A percentile compares a stretch with the other conserved stretches of the same genome.
Conservation (phyloP, 1,140 invertebrate species). For the Pseudoatta argentina region DNA sequence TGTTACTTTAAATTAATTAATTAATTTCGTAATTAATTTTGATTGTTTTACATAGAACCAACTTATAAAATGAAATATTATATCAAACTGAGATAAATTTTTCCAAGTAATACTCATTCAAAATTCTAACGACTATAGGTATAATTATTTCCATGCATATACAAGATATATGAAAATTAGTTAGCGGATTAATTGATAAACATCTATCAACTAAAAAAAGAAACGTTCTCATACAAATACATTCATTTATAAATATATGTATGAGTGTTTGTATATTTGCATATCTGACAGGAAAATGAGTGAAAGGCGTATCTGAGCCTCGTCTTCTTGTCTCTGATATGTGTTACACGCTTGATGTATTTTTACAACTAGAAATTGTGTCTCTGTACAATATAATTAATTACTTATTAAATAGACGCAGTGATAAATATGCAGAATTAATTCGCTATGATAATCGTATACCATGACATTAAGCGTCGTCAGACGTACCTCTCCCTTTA, state of each 20-base stretch:
- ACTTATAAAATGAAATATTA: not conserved
- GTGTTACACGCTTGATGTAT: not conserved
- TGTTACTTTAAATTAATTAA: not conserved
- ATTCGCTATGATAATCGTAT: constrained; percentile 16
- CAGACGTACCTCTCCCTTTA: constrained; percentile 75
- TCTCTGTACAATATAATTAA: constrained; percentile 18
- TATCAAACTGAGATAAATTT: not conserved
- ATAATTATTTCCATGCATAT: not conserved
- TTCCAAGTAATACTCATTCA: not conserved
- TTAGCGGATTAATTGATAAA: not conserved
- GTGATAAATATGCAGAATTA: not conserved
- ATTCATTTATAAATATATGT: not conserved
- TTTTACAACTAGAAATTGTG: constrained; percentile 2
- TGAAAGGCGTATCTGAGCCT: constrained; percentile 25
- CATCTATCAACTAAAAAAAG: too few species aligned
- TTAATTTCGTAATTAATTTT: not conserved
- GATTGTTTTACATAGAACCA: not conserved
- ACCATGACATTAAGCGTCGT: constrained; percentile 70
- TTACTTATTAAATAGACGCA: not conserved
- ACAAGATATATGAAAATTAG: constrained; percentile 11
- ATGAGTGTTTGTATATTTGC: not conserved
- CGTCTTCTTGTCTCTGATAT: not conserved
- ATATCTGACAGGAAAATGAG: constrained; percentile 25
- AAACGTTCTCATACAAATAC: not conserved
- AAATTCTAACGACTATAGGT: not conserved